Evolutionary conservation across 2,888 invertebrate species (phyloP).

Genomic region (Ophion obscuratus): DNA sequence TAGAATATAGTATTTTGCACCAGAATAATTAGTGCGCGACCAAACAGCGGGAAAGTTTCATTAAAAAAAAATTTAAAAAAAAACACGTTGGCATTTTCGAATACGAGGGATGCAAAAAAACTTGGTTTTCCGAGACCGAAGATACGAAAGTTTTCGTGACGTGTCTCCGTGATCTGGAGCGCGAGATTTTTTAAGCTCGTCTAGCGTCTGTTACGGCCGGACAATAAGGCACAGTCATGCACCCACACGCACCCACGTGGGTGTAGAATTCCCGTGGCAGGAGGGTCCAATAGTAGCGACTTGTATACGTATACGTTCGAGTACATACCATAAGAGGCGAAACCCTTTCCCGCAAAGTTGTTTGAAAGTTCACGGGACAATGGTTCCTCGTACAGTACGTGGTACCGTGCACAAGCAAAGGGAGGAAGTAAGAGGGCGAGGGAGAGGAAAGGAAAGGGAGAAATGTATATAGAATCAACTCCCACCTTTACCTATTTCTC

Average conservation of each 20-base stretch:
- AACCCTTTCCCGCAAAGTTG: conserved; percentile 81
- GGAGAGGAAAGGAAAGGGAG: conserved; percentile 67
- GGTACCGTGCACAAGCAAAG: conserved; percentile 71
- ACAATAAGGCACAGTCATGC: conserved; percentile 48
- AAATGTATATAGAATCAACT: conserved; percentile 69
- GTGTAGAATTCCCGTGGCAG: conserved; percentile 7
- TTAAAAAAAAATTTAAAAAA: not conserved
- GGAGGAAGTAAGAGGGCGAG: conserved; percentile 66
- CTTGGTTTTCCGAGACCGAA: not conserved
- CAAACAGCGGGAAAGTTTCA: not conserved
- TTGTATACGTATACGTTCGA: conserved; percentile 35
- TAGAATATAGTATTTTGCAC: too few species aligned
- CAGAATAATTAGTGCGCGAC: too few species aligned
- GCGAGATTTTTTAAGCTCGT: conserved; percentile 38
- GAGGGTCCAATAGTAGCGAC: conserved; percentile 45
- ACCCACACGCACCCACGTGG: not conserved
- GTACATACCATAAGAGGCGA: conserved; percentile 41
- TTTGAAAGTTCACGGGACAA: conserved; percentile 82
- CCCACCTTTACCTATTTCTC: conserved; percentile 74
- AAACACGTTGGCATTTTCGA: not conserved
- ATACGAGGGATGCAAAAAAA: not conserved
- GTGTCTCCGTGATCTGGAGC: conserved; percentile 34
- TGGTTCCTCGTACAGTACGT: conserved; percentile 75
- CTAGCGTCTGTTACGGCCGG: conserved; percentile 22
- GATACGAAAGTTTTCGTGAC: conserved; percentile 10